phyloP scores from a whole-genome alignment of 2,113 vertebrate genomes.

The Platysteira castanea region DNA sequence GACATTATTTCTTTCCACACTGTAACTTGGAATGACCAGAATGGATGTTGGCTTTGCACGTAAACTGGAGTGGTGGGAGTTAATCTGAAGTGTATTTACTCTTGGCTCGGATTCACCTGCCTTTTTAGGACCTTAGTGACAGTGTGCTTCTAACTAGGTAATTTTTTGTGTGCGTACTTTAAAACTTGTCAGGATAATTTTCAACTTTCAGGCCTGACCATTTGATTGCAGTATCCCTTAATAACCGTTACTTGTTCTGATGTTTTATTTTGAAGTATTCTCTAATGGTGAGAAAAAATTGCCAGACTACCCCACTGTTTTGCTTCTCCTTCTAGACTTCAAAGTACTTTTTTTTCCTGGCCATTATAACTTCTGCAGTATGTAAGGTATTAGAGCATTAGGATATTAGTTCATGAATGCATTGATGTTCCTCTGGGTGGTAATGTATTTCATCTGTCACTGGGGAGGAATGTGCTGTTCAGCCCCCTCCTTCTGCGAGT shows the following conservation, averaged over 20 bases:
- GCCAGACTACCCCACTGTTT: not conserved
- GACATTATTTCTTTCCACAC: not conserved
- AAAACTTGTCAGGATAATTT: not conserved
- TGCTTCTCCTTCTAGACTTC: not conserved
- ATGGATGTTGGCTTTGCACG: not conserved
- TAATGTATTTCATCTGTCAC: slow-evolving; percentile 30
- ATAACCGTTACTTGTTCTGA: not conserved
- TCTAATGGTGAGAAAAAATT: not conserved
- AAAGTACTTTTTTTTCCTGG: not conserved
- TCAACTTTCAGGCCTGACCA: not conserved
- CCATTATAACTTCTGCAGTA: not conserved
- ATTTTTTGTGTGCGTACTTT: not conserved
- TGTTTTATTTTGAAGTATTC: not conserved
- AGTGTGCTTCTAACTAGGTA: not conserved
- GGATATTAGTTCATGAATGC: not conserved
- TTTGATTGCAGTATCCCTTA: not conserved
- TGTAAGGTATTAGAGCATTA: not conserved
- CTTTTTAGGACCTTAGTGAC: not conserved
- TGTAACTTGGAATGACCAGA: not conserved
- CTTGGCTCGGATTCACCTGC: not conserved
- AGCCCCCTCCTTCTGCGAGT: not conserved
- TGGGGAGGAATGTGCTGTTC: not conserved
- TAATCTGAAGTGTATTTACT: not conserved
- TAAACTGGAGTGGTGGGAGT: not conserved
- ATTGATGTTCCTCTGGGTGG: not conserved